Conservation (phyloP, 1,140 invertebrate genomes). For the Scaptomyza pallida region DNA sequence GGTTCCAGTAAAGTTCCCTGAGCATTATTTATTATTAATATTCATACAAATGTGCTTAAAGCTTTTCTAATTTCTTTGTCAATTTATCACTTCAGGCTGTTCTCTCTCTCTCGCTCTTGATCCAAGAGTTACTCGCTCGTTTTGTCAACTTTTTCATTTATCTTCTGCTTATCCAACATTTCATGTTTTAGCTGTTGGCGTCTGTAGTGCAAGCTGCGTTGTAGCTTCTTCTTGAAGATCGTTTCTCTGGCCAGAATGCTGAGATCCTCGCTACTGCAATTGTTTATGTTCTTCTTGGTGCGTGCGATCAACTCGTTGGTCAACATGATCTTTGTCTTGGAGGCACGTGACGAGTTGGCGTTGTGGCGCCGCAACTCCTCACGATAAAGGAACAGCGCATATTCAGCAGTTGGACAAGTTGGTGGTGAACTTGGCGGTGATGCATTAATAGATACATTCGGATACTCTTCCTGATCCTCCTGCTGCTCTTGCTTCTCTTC, state of each 20-base stretch:
- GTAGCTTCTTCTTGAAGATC: constrained; percentile 61
- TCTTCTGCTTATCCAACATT: constrained; percentile 24
- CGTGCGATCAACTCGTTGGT: constrained; percentile 59
- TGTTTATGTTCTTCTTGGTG: constrained; percentile 61
- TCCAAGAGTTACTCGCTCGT: no score
- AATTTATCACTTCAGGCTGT: not conserved
- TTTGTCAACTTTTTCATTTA: not conserved
- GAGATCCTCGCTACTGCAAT: constrained; percentile 65
- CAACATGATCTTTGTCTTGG: constrained; percentile 65
- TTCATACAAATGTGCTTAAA: constrained; percentile 1
- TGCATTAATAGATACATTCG: not conserved
- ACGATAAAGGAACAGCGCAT: constrained; percentile 63
- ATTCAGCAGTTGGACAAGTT: constrained; percentile 52
- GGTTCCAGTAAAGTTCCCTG: no score
- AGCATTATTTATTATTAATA: no score
- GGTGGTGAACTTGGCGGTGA: constrained; percentile 29
- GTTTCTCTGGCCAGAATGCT: constrained; percentile 66
- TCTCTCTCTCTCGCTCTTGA: not conserved
- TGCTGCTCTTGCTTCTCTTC: constrained; percentile 7
- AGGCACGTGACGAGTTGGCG: constrained; percentile 28
- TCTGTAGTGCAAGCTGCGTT: constrained; percentile 58
- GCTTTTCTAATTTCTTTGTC: not conserved
- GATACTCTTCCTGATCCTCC: not conserved
- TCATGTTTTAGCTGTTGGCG: constrained; percentile 52
- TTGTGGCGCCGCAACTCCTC: constrained; percentile 62